Base-by-base conservation (phyloP, 2,888 invertebrate genomes). In the Dione vanillae region DNA sequence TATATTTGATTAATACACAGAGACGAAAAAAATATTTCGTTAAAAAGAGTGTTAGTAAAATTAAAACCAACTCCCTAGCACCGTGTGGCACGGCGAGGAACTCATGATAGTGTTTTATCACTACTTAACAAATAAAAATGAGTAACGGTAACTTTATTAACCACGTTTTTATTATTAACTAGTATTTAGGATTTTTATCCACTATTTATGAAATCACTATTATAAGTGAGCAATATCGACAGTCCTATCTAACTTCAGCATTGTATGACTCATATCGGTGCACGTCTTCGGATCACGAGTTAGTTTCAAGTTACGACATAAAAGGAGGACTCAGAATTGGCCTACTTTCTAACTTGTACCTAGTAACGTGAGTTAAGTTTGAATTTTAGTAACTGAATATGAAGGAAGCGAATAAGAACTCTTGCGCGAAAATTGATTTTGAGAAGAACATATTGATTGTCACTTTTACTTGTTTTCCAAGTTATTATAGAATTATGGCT, bases 281-380 rank as follows among this genome's bases (percentile, higher is more conserved):
- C 58, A n/a, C 67, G 37, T 61, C 16, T 61, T 16, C 16, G 12
- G 19, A 45, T 64, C 16, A 43, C 35, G 61, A 68, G 61, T 62
- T n/a, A n/a, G n/a, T n/a, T n/a, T 52, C 11, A 45, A 62, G 43
- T 52, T 68, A 27, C n/a, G n/a, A 62, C 51, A 68, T 41, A 68
- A 61, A 67, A 68, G 67, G 61, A 62, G 52, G 19, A 45, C 37
- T 62, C 51, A 27, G 27, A 52, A 49, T 43, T 68, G 67, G 27
- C 59, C 49, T 43, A 68, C 52, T 68, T 68, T 68, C 35, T 27
- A 62, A 61, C 35, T 68, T 61, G 52, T 41, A 61, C 20, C 51
- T 40, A 52, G 43, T n/a, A n/a, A n/a, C 49, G 51, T 20, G 20
- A 67, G 62, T 35, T 9, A 14, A 67, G 49, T 12, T 27, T 14